These are phyloP conservation scores for Cetoscarus ocellatus DNA, from an alignment of 2,797 vertebrate genomes.

Conservation along the genomic window DNA sequence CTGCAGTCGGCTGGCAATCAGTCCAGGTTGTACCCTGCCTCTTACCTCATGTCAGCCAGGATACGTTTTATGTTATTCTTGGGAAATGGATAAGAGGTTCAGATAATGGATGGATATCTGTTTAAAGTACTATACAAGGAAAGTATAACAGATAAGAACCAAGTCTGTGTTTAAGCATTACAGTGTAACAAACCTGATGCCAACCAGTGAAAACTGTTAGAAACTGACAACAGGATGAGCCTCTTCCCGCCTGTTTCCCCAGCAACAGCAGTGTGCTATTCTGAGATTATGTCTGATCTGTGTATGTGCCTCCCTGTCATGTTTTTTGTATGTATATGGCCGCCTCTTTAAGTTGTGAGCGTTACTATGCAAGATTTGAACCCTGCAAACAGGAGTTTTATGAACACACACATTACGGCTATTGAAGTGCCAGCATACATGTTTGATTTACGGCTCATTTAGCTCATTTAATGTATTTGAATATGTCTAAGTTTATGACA, in stretches of 20 bases:
- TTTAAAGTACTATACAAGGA: too few species aligned
- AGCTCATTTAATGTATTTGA: neutral
- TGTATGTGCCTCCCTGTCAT: neutral
- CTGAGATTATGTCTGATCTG: conserved; percentile 20
- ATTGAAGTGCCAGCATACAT: neutral
- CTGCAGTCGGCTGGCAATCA: too few species aligned
- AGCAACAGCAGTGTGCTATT: conserved; percentile 49
- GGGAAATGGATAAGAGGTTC: too few species aligned
- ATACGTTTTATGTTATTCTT: too few species aligned
- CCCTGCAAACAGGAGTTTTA: neutral
- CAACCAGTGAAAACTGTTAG: neutral
- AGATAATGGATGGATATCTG: too few species aligned
- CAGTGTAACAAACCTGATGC: neutral
- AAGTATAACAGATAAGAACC: too few species aligned
- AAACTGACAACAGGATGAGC: conserved; percentile 11
- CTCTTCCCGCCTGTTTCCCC: conserved; percentile 32
- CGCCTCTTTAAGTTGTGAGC: neutral
- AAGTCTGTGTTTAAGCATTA: too few species aligned
- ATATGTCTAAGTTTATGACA: conserved; percentile 29
- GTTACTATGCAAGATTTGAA: neutral
- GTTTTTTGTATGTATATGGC: neutral
- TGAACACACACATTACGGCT: neutral
- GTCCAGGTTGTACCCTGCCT: too few species aligned
- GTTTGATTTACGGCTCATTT: neutral
- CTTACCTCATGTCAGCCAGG: too few species aligned